Conservation (phyloP, 1,140 invertebrate species). For the Anastatus disparis region DNA sequence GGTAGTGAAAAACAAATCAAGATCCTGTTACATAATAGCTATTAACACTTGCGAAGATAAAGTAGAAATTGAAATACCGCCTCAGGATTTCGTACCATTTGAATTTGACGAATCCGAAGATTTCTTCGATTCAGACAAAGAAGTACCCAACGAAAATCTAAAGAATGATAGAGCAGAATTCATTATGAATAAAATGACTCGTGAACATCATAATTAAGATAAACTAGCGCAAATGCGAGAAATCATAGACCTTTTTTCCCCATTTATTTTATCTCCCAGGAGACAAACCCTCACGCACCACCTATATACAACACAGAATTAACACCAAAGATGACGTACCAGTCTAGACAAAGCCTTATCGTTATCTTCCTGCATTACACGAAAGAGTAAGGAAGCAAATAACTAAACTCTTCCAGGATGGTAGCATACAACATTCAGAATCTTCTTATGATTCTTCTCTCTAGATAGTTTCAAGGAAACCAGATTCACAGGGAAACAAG, state of each 20-base stretch:
- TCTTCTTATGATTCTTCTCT: neutral
- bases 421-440: neutral
- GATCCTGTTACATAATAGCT: constrained; percentile 1
- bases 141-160: no score
- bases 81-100: constrained; percentile 3
- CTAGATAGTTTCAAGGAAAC: neutral
- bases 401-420: neutral
- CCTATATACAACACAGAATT: neutral
- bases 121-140: no score
- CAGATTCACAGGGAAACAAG: constrained; percentile 1
- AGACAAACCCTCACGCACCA: no score
- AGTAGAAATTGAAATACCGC: neutral
- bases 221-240: no score
- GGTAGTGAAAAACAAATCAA: neutral
- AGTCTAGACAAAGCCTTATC: neutral
- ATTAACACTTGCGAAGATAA: constrained; percentile 29
- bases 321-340: neutral
- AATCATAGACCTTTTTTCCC: no score
- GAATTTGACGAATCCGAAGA: neutral
- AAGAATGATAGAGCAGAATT: no score
- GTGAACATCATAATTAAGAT: no score
- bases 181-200: no score
- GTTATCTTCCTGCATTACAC: neutral
- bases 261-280: no score
- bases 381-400: neutral